Percentiles rank a stretch among this genome's conserved stretches.
phyloP scores from a whole-genome alignment of 2,797 vertebrate genomes.

The Hipposideros larvatus region DNA sequence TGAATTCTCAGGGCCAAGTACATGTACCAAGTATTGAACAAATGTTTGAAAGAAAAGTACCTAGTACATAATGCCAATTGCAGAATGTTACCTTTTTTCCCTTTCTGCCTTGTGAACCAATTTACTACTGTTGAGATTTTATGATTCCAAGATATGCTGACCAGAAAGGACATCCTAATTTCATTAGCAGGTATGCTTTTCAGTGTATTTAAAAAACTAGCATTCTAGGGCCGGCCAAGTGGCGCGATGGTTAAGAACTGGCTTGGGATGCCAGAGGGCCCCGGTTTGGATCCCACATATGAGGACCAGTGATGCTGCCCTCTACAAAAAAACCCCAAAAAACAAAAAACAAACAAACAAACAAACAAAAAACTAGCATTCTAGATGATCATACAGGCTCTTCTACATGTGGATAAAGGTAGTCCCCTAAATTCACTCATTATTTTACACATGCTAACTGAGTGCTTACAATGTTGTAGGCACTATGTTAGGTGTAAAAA shows the following conservation, averaged over 20 bases:
- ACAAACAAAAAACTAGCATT: constrained; percentile 15
- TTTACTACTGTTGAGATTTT: neutral
- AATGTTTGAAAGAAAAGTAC: constrained; percentile 38
- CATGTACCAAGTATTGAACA: neutral
- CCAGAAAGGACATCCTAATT: neutral
- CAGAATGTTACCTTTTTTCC: constrained; percentile 47
- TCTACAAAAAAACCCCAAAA: too few species aligned
- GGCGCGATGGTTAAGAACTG: too few species aligned
- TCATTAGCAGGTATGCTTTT: neutral
- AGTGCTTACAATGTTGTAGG: constrained; percentile 6
- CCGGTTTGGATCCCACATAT: too few species aligned
- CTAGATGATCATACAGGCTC: neutral
- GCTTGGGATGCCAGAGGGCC: too few species aligned
- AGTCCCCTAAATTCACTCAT: neutral
- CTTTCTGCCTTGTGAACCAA: constrained; percentile 29
- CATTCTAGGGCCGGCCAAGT: neutral
- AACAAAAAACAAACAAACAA: too few species aligned
- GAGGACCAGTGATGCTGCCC: too few species aligned
- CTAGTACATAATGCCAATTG: neutral
- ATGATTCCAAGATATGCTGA: constrained; percentile 30
- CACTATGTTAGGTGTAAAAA: neutral
- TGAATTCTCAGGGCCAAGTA: constrained; percentile 34
- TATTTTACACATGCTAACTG: constrained; percentile 11
- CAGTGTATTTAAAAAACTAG: constrained; percentile 17
- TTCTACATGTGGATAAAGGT: neutral